Percentiles rank a stretch among this genome's conserved stretches.
These are phyloP conservation scores for Torymus auratus DNA, from an alignment of 2,888 invertebrate species.

Conservation along the genomic window DNA sequence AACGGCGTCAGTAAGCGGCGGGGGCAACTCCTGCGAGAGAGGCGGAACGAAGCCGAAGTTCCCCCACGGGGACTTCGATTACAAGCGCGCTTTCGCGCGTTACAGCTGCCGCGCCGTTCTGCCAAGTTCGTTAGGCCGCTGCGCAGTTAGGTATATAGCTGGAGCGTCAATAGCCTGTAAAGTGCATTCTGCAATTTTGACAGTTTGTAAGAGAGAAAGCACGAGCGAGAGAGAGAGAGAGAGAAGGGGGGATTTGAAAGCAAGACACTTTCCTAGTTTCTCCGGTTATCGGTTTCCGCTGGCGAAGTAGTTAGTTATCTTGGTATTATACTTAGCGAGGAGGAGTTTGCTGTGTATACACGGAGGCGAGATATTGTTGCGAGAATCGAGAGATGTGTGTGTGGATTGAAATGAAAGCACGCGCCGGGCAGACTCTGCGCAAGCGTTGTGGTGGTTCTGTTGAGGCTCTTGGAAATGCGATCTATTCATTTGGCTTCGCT, in stretches of 20 bases:
- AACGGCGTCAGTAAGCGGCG: too few species aligned
- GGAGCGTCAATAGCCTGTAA: slow-evolving; percentile 9
- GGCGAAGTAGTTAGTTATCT: neutral
- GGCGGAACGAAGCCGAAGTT: slow-evolving; percentile 40
- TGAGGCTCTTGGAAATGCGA: too few species aligned
- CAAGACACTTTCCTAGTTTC: slow-evolving; percentile 6
- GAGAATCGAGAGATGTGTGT: too few species aligned
- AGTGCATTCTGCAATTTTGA: slow-evolving; percentile 44
- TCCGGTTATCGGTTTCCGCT: slow-evolving; percentile 36
- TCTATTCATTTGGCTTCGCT: too few species aligned
- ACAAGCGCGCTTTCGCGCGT: slow-evolving; percentile 11
- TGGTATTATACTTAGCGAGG: neutral
- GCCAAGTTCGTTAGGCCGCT: too few species aligned
- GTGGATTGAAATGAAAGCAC: too few species aligned
- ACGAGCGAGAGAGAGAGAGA: neutral
- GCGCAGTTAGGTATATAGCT: neutral
- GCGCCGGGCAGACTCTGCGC: too few species aligned
- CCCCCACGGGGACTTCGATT: slow-evolving; percentile 21
- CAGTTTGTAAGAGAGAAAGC: slow-evolving; percentile 24
- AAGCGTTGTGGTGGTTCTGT: too few species aligned
- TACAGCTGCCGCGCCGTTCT: neutral
- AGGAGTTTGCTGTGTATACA: neutral
- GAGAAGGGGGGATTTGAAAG: neutral
- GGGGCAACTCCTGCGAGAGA: neutral
- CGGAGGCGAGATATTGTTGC: neutral